These are phyloP conservation scores for Microctenopoma steveboyesi DNA, from an alignment of 2,797 vertebrate genomes.

Conservation along the genomic window DNA sequence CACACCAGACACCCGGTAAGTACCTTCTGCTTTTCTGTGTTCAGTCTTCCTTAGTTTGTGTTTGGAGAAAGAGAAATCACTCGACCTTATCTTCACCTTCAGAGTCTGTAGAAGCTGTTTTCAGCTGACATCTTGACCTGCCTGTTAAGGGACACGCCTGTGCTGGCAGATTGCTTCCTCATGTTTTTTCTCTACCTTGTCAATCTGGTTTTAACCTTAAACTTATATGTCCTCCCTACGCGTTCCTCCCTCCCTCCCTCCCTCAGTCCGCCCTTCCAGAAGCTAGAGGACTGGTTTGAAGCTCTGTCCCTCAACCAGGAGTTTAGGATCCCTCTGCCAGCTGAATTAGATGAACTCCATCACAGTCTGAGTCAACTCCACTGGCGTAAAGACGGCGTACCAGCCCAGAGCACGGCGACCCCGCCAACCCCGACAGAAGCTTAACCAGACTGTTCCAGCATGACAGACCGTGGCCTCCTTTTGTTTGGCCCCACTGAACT, in stretches of 20 bases:
- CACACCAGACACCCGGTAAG: slow-evolving; percentile 92
- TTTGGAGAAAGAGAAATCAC: neutral
- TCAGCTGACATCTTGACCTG: slow-evolving; percentile 45
- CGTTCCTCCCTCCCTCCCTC: slow-evolving; percentile 1
- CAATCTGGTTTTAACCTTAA: slow-evolving; percentile 55
- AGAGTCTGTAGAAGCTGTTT: neutral
- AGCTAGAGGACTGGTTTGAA: slow-evolving; percentile 94
- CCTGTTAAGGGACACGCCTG: slow-evolving; percentile 33
- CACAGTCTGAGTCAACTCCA: slow-evolving; percentile 87
- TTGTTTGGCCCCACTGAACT: slow-evolving; percentile 44
- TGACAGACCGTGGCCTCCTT: slow-evolving; percentile 57
- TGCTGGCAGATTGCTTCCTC: slow-evolving; percentile 60
- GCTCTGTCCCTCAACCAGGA: slow-evolving; percentile 93
- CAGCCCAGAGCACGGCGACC: slow-evolving; percentile 54
- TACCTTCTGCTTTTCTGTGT: neutral
- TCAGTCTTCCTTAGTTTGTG: neutral
- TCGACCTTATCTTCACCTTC: neutral
- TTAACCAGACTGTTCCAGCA: slow-evolving; percentile 66
- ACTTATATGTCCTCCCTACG: slow-evolving; percentile 22
- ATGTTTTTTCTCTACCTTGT: slow-evolving; percentile 54
- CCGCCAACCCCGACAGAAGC: slow-evolving; percentile 60
- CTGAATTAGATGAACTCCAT: slow-evolving; percentile 94
- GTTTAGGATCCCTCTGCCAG: slow-evolving; percentile 92
- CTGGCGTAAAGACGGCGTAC: slow-evolving; percentile 78
- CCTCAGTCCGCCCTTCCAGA: slow-evolving; percentile 91